Percentiles rank a stretch among this genome's conserved stretches.
These are phyloP conservation scores for Tinamus major DNA, from an alignment of 2,797 vertebrate genomes.

Conservation along the genomic window DNA sequence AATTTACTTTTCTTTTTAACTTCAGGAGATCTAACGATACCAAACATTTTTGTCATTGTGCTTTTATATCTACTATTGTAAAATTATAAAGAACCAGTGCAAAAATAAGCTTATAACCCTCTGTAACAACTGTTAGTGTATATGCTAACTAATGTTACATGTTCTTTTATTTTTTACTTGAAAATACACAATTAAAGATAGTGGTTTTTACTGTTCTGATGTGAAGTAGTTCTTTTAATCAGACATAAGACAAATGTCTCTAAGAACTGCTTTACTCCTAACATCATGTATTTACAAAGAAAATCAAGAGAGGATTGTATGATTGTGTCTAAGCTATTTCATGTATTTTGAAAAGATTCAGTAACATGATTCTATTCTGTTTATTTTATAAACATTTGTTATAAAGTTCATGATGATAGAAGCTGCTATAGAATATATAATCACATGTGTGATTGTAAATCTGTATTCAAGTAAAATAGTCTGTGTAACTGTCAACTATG, in stretches of 20 bases:
- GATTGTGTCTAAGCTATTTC: background rate
- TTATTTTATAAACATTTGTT: background rate
- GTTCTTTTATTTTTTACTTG: background rate
- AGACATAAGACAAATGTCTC: background rate
- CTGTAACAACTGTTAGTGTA: background rate
- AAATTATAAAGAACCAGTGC: background rate
- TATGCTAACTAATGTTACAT: background rate
- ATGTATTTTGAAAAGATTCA: background rate
- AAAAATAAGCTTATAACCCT: background rate
- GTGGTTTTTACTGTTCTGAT: background rate
- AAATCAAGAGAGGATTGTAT: background rate
- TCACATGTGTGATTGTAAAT: background rate
- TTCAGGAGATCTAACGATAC: background rate
- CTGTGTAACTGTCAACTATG: background rate
- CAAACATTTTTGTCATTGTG: background rate
- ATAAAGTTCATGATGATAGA: background rate
- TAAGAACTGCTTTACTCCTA: background rate
- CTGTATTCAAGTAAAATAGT: background rate
- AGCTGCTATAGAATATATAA: background rate
- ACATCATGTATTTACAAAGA: background rate
- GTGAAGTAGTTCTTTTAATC: background rate
- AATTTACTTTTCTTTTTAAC: background rate
- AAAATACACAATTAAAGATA: background rate
- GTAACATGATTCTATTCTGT: background rate
- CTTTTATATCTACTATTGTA: too few species aligned